Percentiles rank a stretch among this genome's conserved stretches.
Evolutionary conservation across 2,113 vertebrate species (phyloP).

Genomic region (Hippocampus guttulatus): DNA sequence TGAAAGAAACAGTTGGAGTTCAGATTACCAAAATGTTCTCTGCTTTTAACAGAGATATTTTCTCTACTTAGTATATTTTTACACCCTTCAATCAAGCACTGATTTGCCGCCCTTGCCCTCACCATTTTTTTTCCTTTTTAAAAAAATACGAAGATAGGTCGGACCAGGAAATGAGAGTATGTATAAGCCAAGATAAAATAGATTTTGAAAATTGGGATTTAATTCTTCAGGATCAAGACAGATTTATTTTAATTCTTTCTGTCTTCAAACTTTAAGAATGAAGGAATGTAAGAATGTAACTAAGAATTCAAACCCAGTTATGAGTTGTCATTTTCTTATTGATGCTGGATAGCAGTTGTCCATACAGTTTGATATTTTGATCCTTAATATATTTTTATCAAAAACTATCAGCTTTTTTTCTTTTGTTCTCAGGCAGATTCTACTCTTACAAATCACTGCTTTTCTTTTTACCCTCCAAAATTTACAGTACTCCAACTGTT

Average conservation of each 20-base stretch:
- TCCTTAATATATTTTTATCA: no score
- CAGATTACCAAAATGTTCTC: background rate
- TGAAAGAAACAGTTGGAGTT: conserved; percentile 41
- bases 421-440: background rate
- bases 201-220: no score
- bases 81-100: background rate
- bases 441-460: background rate
- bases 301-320: no score
- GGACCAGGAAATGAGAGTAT: no score
- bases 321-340: background rate
- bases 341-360: background rate
- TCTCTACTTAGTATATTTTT: background rate
- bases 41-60: background rate
- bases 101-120: background rate
- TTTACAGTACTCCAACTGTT: background rate
- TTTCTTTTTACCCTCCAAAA: background rate
- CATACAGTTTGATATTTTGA: no score
- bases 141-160: no score
- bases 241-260: no score
- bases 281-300: no score
- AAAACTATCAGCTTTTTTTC: no score
- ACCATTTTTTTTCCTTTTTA: background rate
- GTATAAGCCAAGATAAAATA: no score
- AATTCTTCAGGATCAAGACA: no score
- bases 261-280: no score